phyloP scores from a whole-genome alignment of 2,113 vertebrate species.

The Zosterops pallidus region DNA sequence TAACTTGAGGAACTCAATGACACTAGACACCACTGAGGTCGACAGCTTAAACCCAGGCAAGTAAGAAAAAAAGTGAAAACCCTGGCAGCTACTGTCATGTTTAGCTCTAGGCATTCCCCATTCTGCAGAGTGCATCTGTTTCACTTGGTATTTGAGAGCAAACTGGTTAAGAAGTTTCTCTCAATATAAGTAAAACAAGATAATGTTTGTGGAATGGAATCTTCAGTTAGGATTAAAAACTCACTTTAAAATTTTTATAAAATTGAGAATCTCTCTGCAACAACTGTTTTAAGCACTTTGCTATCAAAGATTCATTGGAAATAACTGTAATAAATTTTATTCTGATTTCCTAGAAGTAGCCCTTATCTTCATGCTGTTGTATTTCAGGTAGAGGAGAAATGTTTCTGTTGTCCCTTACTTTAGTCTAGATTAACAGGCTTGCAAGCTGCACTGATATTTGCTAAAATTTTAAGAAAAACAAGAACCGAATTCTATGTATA shows the following conservation, averaged over 20 bases:
- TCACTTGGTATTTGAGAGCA: not conserved
- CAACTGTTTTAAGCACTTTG: not conserved
- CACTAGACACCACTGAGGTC: not conserved
- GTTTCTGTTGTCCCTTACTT: not conserved
- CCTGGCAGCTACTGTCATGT: not conserved
- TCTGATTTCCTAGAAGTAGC: not conserved
- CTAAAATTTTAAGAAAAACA: constrained; percentile 41
- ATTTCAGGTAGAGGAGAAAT: not conserved
- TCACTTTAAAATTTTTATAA: not conserved
- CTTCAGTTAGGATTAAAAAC: not conserved
- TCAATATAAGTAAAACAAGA: not conserved
- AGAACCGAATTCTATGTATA: constrained; percentile 29
- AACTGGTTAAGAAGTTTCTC: not conserved
- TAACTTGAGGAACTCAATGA: not conserved
- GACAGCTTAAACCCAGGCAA: not conserved
- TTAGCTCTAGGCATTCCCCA: not conserved
- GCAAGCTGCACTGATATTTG: not conserved
- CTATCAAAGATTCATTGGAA: not conserved
- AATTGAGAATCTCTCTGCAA: not conserved
- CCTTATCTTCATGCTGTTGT: not conserved
- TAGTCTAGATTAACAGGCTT: not conserved
- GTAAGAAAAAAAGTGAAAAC: not conserved
- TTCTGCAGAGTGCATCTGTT: not conserved
- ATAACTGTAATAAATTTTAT: not conserved
- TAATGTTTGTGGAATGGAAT: not conserved